Conservation (phyloP, 2,888 invertebrate genomes). For the Calliphora vomitoria region DNA sequence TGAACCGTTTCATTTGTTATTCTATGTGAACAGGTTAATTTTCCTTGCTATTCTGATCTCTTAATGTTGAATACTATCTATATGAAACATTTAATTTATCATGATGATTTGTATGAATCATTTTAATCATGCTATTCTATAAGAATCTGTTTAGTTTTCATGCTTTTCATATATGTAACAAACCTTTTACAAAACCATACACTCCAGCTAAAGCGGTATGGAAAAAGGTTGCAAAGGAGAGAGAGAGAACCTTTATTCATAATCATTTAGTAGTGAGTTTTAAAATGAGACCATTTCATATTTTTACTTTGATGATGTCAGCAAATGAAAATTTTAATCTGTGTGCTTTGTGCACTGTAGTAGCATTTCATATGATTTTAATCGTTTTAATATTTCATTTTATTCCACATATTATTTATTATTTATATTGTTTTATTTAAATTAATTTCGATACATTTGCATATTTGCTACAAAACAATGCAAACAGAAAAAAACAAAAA, state of each 20-base stretch:
- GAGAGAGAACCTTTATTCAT: background rate
- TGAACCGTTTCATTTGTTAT: too few species aligned
- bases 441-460: conserved; percentile 57
- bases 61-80: too few species aligned
- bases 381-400: conserved; percentile 46
- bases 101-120: too few species aligned
- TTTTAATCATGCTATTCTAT: too few species aligned
- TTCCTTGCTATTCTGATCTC: too few species aligned
- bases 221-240: background rate
- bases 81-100: too few species aligned
- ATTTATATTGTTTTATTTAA: conserved; percentile 41
- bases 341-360: background rate
- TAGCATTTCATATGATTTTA: conserved; percentile 53
- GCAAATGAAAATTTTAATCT: conserved; percentile 55
- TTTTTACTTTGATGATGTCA: conserved; percentile 68
- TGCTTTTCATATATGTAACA: too few species aligned
- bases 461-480: conserved; percentile 40
- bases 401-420: conserved; percentile 23
- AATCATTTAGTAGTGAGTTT: background rate
- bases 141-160: too few species aligned
- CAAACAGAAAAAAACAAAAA: background rate
- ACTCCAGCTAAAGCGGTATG: too few species aligned
- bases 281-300: conserved; percentile 62
- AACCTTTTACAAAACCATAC: too few species aligned
- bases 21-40: too few species aligned